Evolutionary conservation across 2,888 invertebrate species (phyloP).

Genomic region (Amphipyra tragopoginis): DNA sequence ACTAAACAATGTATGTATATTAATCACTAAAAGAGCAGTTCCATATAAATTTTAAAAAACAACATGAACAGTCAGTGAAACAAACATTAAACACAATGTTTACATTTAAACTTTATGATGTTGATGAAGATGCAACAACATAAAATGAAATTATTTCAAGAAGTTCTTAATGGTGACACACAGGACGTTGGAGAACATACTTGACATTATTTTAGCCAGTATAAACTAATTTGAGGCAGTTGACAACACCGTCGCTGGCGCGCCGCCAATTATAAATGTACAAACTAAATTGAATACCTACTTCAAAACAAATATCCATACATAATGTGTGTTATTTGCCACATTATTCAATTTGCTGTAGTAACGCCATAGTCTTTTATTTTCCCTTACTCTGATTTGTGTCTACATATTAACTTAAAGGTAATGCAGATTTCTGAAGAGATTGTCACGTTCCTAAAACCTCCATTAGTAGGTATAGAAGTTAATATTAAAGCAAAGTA

Average conservation of each 20-base stretch:
- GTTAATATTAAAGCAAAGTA: too few relatives aligned
- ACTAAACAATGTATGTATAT: too few relatives aligned
- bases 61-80: neutral
- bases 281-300: constrained; percentile 61
- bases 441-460: neutral
- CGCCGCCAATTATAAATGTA: constrained; percentile 74
- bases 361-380: neutral
- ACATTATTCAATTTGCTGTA: constrained; percentile 6
- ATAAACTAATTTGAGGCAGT: constrained; percentile 76
- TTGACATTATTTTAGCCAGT: constrained; percentile 64
- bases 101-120: neutral
- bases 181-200: constrained; percentile 56
- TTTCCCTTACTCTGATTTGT: too few relatives aligned
- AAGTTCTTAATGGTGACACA: constrained; percentile 21
- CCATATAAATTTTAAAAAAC: neutral
- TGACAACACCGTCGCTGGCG: constrained; percentile 73
- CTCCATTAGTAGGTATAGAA: too few relatives aligned
- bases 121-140: constrained; percentile 16
- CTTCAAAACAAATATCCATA: constrained; percentile 37
- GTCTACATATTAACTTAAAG: too few relatives aligned
- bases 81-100: constrained; percentile 1
- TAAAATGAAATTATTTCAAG: constrained; percentile 31
- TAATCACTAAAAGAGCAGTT: neutral
- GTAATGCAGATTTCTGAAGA: neutral
- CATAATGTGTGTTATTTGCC: constrained; percentile 2